Evolutionary conservation across 2,888 invertebrate genomes (phyloP).

Genomic region (Sphinx pinastri): DNA sequence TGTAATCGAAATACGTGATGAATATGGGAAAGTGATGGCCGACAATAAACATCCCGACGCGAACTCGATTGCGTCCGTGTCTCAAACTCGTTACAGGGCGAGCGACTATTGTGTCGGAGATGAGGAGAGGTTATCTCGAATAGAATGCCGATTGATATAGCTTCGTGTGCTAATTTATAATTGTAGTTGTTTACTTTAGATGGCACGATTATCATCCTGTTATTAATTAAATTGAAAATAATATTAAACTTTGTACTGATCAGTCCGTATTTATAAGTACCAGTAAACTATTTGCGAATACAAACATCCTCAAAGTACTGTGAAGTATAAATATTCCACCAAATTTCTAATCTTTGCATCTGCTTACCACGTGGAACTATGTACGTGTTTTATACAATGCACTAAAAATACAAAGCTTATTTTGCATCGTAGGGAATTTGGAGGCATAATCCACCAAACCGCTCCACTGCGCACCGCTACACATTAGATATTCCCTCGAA

Average conservation of each 20-base stretch:
- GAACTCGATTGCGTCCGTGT: slow-evolving; percentile 4
- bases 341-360: neutral
- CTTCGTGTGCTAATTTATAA: slow-evolving; percentile 4
- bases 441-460: slow-evolving; percentile 19
- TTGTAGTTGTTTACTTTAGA: neutral
- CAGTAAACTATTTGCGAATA: neutral
- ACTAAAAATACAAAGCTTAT: slow-evolving; percentile 15
- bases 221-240: neutral
- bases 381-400: slow-evolving; percentile 9
- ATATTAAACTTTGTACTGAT: too few relatives aligned
- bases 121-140: slow-evolving; percentile 16
- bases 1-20: slow-evolving; percentile 39
- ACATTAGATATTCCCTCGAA: slow-evolving; percentile 19
- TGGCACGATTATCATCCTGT: neutral
- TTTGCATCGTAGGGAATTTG: slow-evolving; percentile 6
- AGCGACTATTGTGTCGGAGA: neutral
- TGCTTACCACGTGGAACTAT: neutral
- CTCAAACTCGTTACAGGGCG: neutral
- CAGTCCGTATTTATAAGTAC: too few relatives aligned
- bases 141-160: slow-evolving; percentile 12
- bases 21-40: slow-evolving; percentile 35
- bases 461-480: slow-evolving; percentile 11
- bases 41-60: slow-evolving; percentile 12
- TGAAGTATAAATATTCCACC: neutral
- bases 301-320: neutral